phyloP scores from a whole-genome alignment of 2,888 invertebrate genomes.

The Lasioglossum pauxillum region DNA sequence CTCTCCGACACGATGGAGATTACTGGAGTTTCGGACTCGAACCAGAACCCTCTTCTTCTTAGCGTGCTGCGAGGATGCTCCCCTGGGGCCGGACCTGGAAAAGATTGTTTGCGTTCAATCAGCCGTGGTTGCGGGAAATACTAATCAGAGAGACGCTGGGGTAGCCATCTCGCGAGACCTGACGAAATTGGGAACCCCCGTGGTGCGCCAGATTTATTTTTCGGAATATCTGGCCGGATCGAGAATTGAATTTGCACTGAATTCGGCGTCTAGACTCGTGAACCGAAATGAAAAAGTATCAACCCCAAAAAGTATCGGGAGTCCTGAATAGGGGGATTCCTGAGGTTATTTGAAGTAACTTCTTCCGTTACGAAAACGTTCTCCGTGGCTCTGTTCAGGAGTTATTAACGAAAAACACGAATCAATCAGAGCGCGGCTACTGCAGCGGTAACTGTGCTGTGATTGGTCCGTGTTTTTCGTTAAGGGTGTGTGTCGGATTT shows the following conservation, averaged over 20 bases:
- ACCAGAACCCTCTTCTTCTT: background rate
- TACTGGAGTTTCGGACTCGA: conserved; percentile 5
- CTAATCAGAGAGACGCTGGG: background rate
- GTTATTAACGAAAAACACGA: too few species aligned
- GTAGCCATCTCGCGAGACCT: background rate
- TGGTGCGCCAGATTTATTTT: background rate
- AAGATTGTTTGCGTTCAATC: conserved; percentile 34
- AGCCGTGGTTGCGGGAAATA: background rate
- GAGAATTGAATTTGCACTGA: background rate
- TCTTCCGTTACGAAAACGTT: too few species aligned
- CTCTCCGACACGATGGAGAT: background rate
- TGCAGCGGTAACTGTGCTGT: too few species aligned
- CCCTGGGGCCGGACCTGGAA: conserved; percentile 21
- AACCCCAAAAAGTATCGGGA: too few species aligned
- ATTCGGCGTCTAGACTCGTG: background rate
- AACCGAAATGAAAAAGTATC: too few species aligned
- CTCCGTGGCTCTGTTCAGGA: too few species aligned
- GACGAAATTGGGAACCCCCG: background rate
- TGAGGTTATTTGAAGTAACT: background rate
- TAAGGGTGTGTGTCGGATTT: too few species aligned
- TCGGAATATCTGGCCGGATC: background rate
- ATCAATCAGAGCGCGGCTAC: too few species aligned
- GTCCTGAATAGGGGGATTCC: background rate
- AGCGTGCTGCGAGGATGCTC: background rate
- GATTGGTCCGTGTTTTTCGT: too few species aligned